A percentile compares a stretch with the other conserved stretches of the same genome.
Conservation (phyloP, 2,888 invertebrate species). For the Venusia cambrica region DNA sequence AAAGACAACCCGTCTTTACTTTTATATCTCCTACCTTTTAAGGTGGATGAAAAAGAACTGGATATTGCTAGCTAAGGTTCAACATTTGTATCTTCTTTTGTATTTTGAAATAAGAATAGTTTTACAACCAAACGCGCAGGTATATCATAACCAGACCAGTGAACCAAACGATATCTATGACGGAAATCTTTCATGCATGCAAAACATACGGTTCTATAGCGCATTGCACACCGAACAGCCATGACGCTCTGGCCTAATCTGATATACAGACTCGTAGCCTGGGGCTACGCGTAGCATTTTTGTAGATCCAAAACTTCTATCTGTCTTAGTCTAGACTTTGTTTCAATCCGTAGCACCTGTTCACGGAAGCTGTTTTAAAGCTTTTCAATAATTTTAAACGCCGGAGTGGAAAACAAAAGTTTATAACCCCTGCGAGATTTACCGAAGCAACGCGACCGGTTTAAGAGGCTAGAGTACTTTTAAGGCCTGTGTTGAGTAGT, state of each 20-base stretch:
- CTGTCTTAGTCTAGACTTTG: conserved; percentile 13
- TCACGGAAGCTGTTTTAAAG: conserved; percentile 6
- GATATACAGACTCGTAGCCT: conserved; percentile 8
- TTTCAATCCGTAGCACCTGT: conserved; percentile 18
- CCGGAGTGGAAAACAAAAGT: conserved; percentile 1
- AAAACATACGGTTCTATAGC: not conserved
- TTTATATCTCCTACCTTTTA: conserved; percentile 31
- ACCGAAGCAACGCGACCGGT: too few relatives aligned
- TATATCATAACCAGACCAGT: too few relatives aligned
- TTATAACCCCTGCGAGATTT: conserved; percentile 2
- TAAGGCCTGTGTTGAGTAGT: conserved; percentile 1
- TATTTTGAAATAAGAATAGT: too few relatives aligned
- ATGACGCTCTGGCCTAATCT: conserved; percentile 4
- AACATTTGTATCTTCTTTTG: too few relatives aligned
- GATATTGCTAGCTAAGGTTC: too few relatives aligned
- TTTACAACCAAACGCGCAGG: too few relatives aligned
- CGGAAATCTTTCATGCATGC: not conserved
- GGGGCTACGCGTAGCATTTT: conserved; percentile 8
- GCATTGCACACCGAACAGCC: not conserved
- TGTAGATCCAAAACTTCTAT: conserved; percentile 8
- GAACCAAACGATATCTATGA: not conserved
- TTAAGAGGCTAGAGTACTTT: conserved; percentile 3
- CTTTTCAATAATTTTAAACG: conserved; percentile 24
- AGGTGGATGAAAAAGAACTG: conserved; percentile 14
- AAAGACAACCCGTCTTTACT: conserved; percentile 60